Base-by-base conservation (phyloP, 2,113 vertebrate species). In the Shinisaurus crocodilurus region DNA sequence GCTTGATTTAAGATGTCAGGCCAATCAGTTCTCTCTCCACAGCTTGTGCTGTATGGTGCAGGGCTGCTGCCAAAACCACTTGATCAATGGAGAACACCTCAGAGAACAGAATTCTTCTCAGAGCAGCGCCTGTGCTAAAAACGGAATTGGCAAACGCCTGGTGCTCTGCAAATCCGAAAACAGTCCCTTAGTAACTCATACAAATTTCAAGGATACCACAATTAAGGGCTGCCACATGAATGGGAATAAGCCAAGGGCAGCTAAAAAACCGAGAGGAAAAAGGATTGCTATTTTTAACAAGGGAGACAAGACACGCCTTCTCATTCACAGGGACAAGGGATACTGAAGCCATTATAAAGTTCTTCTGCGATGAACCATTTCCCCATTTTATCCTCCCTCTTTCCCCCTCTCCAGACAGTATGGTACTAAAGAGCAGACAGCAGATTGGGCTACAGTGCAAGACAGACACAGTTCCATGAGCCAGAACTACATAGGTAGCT, bases 351-450 rank as follows among this genome's bases (percentile, higher is more conserved):
- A 87, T 0, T 18, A 0, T 5, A 29, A 63, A 10, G 23, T 74
- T 92, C 45, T 81, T 60, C 43, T 0, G 0, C 0, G 8, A 4
- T 29, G 16, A 89, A 43, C 25, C 34, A 84, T 23, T 32, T n/a
- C 75, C 25, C 63, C 25, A 50, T 48, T 90, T 48, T 50, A 60
- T 29, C 27, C 20, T 40, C 75, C 50, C 32, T 67, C 29, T 81
- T 75, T 37, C 57, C 50, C 50, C 40, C 90, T 89, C 92, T 84
- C 27, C 13, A 91, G 89, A 93, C 2, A 13, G 27, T 60, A 40
- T 37, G 8, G 60, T 40, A 18, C 13, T 12, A 83, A 65, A 92
- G 6, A 67, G 8, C 7, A 83, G 57, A 57, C 29, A 23, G 87
- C 72, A 93, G 23, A 81, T 3, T 9, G 60, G 32, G 54, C 8